These are phyloP conservation scores for Cinclus cinclus DNA, from an alignment of 2,113 vertebrate genomes.

Conservation along the genomic window DNA sequence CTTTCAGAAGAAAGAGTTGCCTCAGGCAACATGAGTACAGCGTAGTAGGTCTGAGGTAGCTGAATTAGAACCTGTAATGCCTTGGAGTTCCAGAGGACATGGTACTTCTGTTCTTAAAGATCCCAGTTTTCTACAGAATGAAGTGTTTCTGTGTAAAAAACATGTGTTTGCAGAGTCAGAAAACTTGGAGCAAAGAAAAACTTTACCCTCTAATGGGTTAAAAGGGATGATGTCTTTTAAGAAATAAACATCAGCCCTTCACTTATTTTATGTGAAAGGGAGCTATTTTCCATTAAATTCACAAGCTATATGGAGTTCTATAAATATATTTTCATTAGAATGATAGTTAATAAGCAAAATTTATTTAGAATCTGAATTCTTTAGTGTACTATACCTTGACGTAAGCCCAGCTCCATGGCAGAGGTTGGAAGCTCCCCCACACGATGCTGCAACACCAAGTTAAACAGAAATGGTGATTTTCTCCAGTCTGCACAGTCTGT, in stretches of 20 bases:
- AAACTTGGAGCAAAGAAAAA: not conserved
- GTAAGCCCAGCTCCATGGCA: not conserved
- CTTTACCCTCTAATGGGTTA: not conserved
- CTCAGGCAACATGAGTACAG: not conserved
- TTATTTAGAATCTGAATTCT: not conserved
- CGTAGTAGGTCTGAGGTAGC: not conserved
- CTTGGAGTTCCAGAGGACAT: not conserved
- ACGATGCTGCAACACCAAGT: not conserved
- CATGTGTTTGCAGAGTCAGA: not conserved
- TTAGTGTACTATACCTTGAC: not conserved
- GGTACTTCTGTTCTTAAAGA: not conserved
- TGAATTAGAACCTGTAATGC: not conserved
- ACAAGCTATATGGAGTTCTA: not conserved
- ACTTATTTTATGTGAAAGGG: not conserved
- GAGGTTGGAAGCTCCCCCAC: not conserved
- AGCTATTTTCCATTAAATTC: not conserved
- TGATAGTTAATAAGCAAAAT: not conserved
- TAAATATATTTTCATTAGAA: not conserved
- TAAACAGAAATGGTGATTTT: not conserved
- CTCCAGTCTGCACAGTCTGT: not conserved
- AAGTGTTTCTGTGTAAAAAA: not conserved
- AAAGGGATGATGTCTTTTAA: not conserved
- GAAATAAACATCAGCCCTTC: not conserved
- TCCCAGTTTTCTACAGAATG: not conserved
- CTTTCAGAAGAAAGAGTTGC: not conserved